Conservation (phyloP, 1,140 invertebrate genomes). For the Teleopsis dalmanni region DNA sequence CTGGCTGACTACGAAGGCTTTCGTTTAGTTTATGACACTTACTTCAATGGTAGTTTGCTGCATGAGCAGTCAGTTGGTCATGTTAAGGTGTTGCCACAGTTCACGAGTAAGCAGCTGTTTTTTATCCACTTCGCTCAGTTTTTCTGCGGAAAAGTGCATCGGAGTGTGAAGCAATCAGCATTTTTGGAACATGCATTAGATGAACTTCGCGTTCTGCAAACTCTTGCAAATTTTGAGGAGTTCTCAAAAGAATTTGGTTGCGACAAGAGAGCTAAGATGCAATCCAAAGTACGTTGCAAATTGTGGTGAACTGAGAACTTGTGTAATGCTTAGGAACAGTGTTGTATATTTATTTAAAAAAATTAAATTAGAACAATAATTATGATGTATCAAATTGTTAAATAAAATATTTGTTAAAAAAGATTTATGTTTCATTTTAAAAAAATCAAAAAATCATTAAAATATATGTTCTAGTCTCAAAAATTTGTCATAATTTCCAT, state of each 20-base stretch:
- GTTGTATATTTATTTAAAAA: too few relatives aligned
- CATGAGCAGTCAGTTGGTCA: neutral
- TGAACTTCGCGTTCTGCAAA: conserved; percentile 67
- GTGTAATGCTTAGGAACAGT: too few relatives aligned
- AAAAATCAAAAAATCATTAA: too few relatives aligned
- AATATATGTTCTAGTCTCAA: too few relatives aligned
- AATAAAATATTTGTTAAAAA: too few relatives aligned
- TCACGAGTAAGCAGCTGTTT: conserved; percentile 67
- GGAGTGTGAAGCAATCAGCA: conserved; percentile 71
- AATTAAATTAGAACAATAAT: too few relatives aligned
- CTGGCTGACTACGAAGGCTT: conserved; percentile 34
- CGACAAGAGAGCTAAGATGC: conserved; percentile 66
- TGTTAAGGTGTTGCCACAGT: conserved; percentile 47
- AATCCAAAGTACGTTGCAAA: conserved; percentile 72
- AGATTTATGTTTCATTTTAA: too few relatives aligned
- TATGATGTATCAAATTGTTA: too few relatives aligned
- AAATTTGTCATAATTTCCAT: too few relatives aligned
- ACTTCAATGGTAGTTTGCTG: conserved; percentile 16
- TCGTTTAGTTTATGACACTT: conserved; percentile 30
- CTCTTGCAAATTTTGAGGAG: conserved; percentile 74
- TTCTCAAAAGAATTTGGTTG: conserved; percentile 70
- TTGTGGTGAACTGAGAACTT: conserved; percentile 61
- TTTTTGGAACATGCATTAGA: conserved; percentile 71
- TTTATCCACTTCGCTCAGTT: conserved; percentile 79
- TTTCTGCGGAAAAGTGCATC: conserved; percentile 79